Percentiles rank a stretch among this genome's conserved stretches.
These are phyloP conservation scores for Sceloporus undulatus DNA, from an alignment of 2,113 vertebrate species.

Conservation along the genomic window DNA sequence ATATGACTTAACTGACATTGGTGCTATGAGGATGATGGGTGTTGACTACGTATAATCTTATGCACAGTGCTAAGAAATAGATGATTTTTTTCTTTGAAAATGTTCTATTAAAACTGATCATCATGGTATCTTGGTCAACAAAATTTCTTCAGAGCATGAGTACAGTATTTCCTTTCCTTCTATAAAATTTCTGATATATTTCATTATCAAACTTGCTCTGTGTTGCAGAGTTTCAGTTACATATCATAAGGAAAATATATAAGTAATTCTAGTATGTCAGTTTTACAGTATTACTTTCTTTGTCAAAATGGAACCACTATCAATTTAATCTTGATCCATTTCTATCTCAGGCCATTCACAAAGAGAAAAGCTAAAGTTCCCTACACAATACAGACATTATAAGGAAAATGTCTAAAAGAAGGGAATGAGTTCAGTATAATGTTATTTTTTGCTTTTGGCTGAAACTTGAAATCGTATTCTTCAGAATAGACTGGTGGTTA, in stretches of 20 bases:
- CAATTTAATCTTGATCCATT: neutral
- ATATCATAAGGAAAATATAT: neutral
- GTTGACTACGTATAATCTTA: neutral
- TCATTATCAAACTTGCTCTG: neutral
- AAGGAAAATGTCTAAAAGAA: neutral
- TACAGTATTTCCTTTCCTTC: neutral
- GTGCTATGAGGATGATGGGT: too few species aligned
- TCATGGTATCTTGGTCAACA: neutral
- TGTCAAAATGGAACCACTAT: neutral
- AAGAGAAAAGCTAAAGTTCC: neutral
- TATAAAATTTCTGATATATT: neutral
- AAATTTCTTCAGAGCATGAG: neutral
- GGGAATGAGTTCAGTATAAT: neutral
- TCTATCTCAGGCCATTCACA: neutral
- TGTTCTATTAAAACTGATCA: neutral
- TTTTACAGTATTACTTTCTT: neutral
- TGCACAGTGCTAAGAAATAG: neutral
- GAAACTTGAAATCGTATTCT: neutral
- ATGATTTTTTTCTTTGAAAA: neutral
- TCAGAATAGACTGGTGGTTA: slow-evolving; percentile 5
- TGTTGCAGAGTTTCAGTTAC: neutral
- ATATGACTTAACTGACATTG: too few species aligned
- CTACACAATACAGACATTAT: neutral
- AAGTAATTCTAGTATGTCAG: neutral
- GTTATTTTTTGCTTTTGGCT: slow-evolving; percentile 1